Evolutionary conservation across 1,140 invertebrate genomes (phyloP).

Genomic region (Globodera rostochiensis): DNA sequence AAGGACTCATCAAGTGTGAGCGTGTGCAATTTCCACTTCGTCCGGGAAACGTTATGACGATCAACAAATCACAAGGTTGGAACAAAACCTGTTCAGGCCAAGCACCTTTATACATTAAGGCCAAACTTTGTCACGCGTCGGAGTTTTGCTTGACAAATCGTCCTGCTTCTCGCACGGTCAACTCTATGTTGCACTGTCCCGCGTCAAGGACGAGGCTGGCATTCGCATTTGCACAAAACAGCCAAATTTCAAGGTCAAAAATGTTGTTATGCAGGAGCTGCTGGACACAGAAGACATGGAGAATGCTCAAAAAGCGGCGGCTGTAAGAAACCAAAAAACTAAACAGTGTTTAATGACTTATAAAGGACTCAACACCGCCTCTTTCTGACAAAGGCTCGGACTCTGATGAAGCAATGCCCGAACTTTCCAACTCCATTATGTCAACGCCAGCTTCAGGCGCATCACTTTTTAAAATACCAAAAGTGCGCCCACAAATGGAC

Average conservation of each 20-base stretch:
- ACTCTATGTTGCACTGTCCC: conserved; percentile 24
- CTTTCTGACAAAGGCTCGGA: not conserved
- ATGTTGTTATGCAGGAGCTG: not conserved
- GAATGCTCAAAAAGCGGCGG: not conserved
- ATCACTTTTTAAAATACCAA: not conserved
- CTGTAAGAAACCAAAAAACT: not conserved
- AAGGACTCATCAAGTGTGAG: not conserved
- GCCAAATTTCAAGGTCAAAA: not conserved
- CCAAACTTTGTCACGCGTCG: conserved; percentile 6
- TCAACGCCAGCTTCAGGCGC: no score
- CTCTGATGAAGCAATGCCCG: not conserved
- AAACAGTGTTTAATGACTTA: not conserved
- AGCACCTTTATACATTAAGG: not conserved
- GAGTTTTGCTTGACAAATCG: not conserved
- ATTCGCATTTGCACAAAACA: not conserved
- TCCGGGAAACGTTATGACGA: not conserved
- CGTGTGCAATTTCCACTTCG: not conserved
- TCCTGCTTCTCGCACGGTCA: conserved; percentile 16
- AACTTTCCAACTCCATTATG: not conserved
- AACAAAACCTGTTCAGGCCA: not conserved
- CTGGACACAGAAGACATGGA: not conserved
- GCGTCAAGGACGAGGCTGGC: not conserved
- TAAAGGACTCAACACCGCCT: not conserved
- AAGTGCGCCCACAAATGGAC: not conserved
- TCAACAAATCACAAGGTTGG: conserved; percentile 3